Base-by-base conservation (phyloP, 2,797 vertebrate species). In the Fratercula arctica region DNA sequence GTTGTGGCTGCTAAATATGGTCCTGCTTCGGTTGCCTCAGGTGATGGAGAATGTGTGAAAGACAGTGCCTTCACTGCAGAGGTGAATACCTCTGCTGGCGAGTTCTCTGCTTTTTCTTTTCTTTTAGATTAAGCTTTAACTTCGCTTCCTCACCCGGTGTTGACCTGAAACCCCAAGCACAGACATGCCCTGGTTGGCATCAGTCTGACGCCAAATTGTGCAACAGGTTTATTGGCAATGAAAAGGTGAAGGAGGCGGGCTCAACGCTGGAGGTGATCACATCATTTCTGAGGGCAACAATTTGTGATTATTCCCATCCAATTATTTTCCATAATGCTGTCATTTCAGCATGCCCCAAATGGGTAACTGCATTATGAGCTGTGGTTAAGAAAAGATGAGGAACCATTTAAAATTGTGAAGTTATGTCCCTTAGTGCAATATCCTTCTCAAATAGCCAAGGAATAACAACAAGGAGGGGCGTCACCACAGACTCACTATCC, bases 161-260 rank as follows among this genome's bases (percentile, higher is more conserved):
- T 91, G 75, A 76, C 50, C 53, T 39, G 70, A 69, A 78, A 67
- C 53, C 29, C 26, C 23, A 54, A 74, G 45, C 70, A 63, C 51
- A 51, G 63, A 13, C 37, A 60, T 48, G 16, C 29, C 35, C n/a
- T 84, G 0, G 0, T 0, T 91, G 60, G 21, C 48, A 54, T 41
- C 43, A 23, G 6, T 31, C 43, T 59, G 81, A 39, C 67, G 70
- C 39, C 78, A 67, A 72, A 81, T 59, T 69, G 25, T 77, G 41
- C 73, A 73, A 59, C 25, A 29, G n/a, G 10, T 33, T 59, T 69
- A 43, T 74, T 63, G 11, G 41, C n/a, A 76, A 39, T 50, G 43
- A 75, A 85, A 89, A 20, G 21, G 2, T 16, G 18, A 88, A 33
- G 37, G 57, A 57, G 0, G 3, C 1, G 2, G 69, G 59, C 16